Conservation (phyloP, 1,140 invertebrate genomes). For the Palaemon carinicauda region DNA sequence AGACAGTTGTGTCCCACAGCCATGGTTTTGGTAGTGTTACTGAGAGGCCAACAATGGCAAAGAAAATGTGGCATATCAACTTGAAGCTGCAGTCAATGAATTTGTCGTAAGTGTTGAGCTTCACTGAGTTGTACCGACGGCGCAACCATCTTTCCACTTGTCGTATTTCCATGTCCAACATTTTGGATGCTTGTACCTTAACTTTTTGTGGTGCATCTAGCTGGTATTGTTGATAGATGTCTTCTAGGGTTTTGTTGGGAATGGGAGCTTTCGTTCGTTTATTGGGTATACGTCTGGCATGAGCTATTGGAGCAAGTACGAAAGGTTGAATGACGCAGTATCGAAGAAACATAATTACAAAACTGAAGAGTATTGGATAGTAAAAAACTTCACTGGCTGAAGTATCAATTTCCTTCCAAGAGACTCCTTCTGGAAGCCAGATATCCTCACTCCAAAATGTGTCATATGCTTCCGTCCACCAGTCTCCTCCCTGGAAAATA, state of each 20-base stretch:
- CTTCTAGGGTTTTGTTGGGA: background rate
- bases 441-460: background rate
- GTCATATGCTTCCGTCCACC: background rate
- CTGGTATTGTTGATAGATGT: background rate
- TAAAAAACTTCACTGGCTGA: background rate
- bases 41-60: constrained; percentile 84
- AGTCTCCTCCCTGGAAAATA: background rate
- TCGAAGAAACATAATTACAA: background rate
- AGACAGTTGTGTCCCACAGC: constrained; percentile 91
- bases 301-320: background rate
- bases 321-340: background rate
- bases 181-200: constrained; percentile 63
- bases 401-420: background rate
- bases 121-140: constrained; percentile 65
- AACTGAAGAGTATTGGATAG: background rate
- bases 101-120: background rate
- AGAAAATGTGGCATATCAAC: constrained; percentile 84
- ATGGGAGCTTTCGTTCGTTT: background rate
- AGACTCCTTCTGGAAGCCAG: background rate
- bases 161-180: background rate
- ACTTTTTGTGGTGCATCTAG: background rate
- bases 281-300: background rate
- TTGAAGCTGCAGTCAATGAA: constrained; percentile 68
- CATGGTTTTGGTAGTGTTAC: constrained; percentile 92
- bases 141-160: background rate